Base-by-base conservation (phyloP, 2,797 vertebrate species). In the Hypotaenidia okinawae region DNA sequence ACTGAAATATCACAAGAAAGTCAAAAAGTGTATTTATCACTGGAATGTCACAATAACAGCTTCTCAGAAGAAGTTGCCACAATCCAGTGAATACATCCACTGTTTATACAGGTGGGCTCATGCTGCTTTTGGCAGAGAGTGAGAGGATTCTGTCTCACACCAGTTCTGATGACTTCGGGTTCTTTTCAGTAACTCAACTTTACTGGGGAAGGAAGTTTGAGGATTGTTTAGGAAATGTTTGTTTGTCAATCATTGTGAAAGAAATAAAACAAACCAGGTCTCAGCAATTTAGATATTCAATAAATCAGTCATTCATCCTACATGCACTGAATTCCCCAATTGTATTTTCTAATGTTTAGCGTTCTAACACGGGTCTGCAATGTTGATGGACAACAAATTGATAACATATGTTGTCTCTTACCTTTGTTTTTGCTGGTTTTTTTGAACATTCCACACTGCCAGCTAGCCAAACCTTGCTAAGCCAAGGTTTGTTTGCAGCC, bases 41-140 rank as follows among this genome's bases (percentile, higher is more conserved):
- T 70, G 57, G n/a, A 79, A 52, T 64, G 14, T 67, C 43, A 35
- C 10, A 47, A 28, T 33, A 84, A 25, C 11, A 2, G 0, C 73
- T 92, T 69, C 52, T 80, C 43, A 77, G 55, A 84, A 89, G 66
- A 47, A 7, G 3, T 35, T 95, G 33, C n/a, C 2, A 1, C 12
- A 63, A 49, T 70, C 33, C 15, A 63, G 1, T 25, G 16, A 84
- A 89, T 67, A 57, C 22, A 74, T 5, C 3, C 55, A 47, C 14
- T 92, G 72, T 89, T 96, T 94, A 52, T 16, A 79, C 67, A 96
- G 89, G 81, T 94, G 91, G 58, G 10, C 8, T 80, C 10, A 57
- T 70, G 75, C 52, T 92, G 63, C 27, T 16, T 92, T 77, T 87
- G 68, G 75, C 67, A 82, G 37, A 63, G 72, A 35, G 15, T 43